A percentile compares a stretch with the other conserved stretches of the same genome.
phyloP scores from a whole-genome alignment of 2,888 invertebrate genomes.

The Teleiodes luculella region DNA sequence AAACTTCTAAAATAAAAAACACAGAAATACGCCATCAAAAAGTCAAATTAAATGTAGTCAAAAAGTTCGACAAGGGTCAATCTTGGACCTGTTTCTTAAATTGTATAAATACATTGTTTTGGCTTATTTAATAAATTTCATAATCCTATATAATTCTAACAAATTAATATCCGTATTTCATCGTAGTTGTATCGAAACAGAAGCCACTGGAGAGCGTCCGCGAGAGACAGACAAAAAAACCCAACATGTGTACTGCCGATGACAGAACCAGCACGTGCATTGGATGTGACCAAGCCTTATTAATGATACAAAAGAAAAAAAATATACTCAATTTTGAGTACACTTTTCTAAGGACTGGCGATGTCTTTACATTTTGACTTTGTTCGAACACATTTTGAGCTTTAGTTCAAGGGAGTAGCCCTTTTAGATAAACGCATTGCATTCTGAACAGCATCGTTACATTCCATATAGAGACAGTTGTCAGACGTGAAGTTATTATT shows the following conservation, averaged over 20 bases:
- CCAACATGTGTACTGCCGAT: conserved; percentile 56
- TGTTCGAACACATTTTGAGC: too few relatives aligned
- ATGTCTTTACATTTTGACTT: too few relatives aligned
- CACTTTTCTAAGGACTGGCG: background rate
- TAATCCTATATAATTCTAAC: too few relatives aligned
- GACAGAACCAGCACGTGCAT: conserved; percentile 46
- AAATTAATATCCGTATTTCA: background rate
- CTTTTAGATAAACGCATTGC: background rate
- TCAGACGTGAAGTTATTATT: conserved; percentile 6
- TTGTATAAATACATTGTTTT: too few relatives aligned
- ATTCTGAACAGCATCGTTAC: conserved; percentile 7
- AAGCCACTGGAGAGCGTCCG: conserved; percentile 45
- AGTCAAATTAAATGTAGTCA: too few relatives aligned
- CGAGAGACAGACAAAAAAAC: conserved; percentile 42
- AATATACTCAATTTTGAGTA: conserved; percentile 15
- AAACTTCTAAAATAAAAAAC: too few relatives aligned
- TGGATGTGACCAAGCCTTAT: conserved; percentile 40
- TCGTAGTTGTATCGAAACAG: conserved; percentile 13
- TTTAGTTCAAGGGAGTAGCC: background rate
- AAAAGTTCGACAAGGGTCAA: too few relatives aligned
- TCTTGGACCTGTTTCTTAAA: too few relatives aligned
- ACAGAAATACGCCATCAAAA: too few relatives aligned
- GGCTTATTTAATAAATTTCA: too few relatives aligned
- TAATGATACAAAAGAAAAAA: conserved; percentile 34
- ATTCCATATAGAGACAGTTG: background rate